Base-by-base conservation (phyloP, 2,797 vertebrate genomes). In the Chelon auratus region DNA sequence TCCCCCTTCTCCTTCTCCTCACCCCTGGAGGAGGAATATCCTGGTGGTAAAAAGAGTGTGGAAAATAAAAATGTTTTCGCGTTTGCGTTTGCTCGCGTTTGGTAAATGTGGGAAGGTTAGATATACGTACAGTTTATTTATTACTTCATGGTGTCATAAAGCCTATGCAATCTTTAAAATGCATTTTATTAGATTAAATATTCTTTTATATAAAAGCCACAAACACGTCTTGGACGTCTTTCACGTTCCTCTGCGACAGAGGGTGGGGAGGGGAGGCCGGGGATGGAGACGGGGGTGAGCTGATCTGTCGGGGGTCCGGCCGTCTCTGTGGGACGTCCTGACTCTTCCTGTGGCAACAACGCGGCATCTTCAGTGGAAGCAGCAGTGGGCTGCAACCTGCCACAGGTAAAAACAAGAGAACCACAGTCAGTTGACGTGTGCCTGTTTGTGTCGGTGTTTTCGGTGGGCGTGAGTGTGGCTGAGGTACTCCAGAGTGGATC, bases 401-500 rank as follows among this genome's bases (percentile, higher is more conserved):
- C 24, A 53, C 24, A 4, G 24, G 24, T 26, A 3, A 26, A 26
- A 26, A 26, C 30, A 33, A 33, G n/a, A 33, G 8, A 78, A 11
- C 59, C 39, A 50, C 13, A 5, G 45, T 64, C 37, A 68, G 61
- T 57, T 15, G 7, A 5, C 72, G n/a, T 8, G 17, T 24, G 11
- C 48, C 20, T 52, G 53, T 14, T 45, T 33, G 9, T 36, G 15
- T 13, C 14, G 14, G 26, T 42, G 54, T 22, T 30, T 30, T 72
- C 6, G 37, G n/a, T 36, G 1, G 30, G 4, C 9, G 33, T 22
- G 5, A 17, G 14, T 54, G 30, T 5, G 18, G 14, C 15, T 53
- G 0, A 80, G 78, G 56, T 91, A 95, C 93, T 83, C 84, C 12
- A 82, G 22, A n/a, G 75, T 62, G 53, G 90, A 90, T 65, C 22